Evolutionary conservation across 2,113 vertebrate genomes (phyloP), one percentile per base, ranked within the genome.

Genomic region (Cinclus mexicanus): DNA sequence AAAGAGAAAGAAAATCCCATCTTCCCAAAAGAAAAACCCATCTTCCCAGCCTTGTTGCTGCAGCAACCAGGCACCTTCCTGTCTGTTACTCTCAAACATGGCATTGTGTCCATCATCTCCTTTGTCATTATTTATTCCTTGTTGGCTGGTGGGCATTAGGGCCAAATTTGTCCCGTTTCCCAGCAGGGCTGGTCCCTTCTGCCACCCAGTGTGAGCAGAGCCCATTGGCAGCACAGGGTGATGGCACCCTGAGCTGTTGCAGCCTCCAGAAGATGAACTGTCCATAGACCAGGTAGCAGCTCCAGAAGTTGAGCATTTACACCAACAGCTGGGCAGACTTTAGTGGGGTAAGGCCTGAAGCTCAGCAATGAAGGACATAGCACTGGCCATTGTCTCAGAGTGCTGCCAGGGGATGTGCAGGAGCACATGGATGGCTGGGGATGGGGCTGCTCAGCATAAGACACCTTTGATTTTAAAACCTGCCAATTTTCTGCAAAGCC

Each of bases 31-130:
- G 96, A 96, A 97, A 91, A 91, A 37, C 79, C 64, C 41, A 11
- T 93, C 78, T 95, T 96, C 33, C 85, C n/a, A 26, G 91, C 91
- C 71, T 94, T 76, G 96, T 98, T 97, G 95, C 97, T 95, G 96
- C 96, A 93, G 97, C 89, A 94, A 98, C 44, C 52, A 85, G 85
- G 59, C 83, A 90, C 84, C 63, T 93, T 94, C 77, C 56, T 9
- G 22, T 96, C 94, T 97, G 80, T 94, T 97, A 78, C 84, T 93
- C 83, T 94, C 83, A 89, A 94, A 90, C 11, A 5, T 64, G 92
- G 84, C 89, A 77, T 41, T 0, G 1, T 74, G 78, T 94, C 90
- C 81, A 5, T 90, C 86, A 78, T 63, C 59, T 44, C 84, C 75
- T 83, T 83, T 68, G 64, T 55, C 60, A 44, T n/a, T 13, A 46